Percentiles rank a stretch among this genome's conserved stretches.
Conservation (phyloP, 2,113 vertebrate genomes). For the Ciconia stormi region DNA sequence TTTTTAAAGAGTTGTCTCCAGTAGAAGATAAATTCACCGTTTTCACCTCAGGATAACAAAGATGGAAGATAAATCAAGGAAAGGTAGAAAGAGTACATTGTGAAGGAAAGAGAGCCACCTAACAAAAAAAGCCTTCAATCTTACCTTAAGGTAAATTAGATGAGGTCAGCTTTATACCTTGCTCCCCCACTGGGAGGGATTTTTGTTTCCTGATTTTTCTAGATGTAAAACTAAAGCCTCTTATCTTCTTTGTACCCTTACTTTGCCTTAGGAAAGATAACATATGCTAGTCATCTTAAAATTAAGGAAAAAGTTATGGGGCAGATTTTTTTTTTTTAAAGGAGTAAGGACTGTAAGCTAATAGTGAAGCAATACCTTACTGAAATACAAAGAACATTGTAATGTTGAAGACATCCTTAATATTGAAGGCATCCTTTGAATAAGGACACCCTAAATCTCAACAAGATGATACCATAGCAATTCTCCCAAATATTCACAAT, state of each 20-base stretch:
- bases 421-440: neutral
- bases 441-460: neutral
- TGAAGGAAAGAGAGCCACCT: constrained; percentile 16
- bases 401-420: neutral
- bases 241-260: constrained; percentile 30
- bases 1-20: constrained; percentile 44
- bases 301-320: neutral
- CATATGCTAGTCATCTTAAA: neutral
- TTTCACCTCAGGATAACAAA: constrained; percentile 54
- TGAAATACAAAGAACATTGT: neutral
- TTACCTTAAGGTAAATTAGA: constrained; percentile 53
- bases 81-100: constrained; percentile 20
- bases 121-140: constrained; percentile 14
- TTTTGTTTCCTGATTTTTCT: constrained; percentile 58
- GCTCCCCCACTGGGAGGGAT: constrained; percentile 20
- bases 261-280: constrained; percentile 49
- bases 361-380: neutral
- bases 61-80: constrained; percentile 54
- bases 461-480: neutral
- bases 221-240: constrained; percentile 37
- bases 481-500: neutral
- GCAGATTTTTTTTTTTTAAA: neutral
- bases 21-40: neutral
- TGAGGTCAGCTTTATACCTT: constrained; percentile 59
- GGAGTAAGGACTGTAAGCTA: neutral